Base-by-base conservation (phyloP, 2,888 invertebrate species). In the Catocala fraxini region DNA sequence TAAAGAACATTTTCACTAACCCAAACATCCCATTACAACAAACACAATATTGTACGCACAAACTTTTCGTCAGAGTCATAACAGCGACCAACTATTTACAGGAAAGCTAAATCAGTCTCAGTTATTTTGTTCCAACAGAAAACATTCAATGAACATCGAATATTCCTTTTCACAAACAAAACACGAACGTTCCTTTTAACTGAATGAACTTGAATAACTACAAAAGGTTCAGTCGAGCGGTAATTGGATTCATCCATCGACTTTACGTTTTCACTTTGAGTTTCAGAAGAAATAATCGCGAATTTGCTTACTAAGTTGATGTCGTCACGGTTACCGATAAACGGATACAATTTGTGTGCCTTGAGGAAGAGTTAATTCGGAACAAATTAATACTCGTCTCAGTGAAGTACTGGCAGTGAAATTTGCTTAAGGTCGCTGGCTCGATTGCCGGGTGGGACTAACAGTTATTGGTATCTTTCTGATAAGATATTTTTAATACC, bases 171-270 rank as follows among this genome's bases (percentile, higher is more conserved):
- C 62, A 63, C 60, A 74, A 78, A 77, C 68, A 71, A 65, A 68
- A 72, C 45, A 42, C 60, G 66, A 56, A 66, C 63, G 51, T 46
- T 63, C 65, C 63, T 73, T 76, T 73, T 75, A 72, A 73, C 65
- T 65, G 74, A 81, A 70, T 73, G 64, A 72, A 71, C 61, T 71
- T 65, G 65, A 73, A 71, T 72, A 67, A 67, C 58, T 49, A 72
- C 62, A 70, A 69, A 75, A 61, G 68, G 68, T 61, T 75, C 71
- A 72, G 59, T 77, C 61, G 55, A 71, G 60, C 70, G 60, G 56
- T 65, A 54, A 81, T 70, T 75, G 55, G 57, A 71, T 67, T 57
- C 59, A 47, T 69, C 52, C 48, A 59, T 59, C 55, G 35, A 65
- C 47, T 61, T 69, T 70, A 52, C 66, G 61, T 66, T 67, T 68